These are phyloP conservation scores for Balaenoptera acutorostrata DNA, from an alignment of 2,113 vertebrate genomes.

Conservation along the genomic window DNA sequence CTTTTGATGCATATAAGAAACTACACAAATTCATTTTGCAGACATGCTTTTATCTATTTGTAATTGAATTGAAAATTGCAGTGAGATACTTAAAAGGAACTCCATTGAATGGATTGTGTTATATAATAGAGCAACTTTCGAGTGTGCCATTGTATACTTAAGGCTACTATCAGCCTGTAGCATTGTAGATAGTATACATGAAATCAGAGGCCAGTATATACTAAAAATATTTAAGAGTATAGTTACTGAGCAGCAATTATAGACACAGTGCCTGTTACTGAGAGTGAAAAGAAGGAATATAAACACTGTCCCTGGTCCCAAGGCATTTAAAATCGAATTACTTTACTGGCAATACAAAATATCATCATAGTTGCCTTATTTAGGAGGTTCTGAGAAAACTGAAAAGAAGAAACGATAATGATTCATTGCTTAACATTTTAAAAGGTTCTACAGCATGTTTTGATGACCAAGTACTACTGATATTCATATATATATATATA, in stretches of 20 bases:
- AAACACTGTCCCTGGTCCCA: not conserved
- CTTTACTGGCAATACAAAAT: not conserved
- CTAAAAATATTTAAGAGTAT: slow-evolving; percentile 2
- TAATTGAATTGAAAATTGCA: slow-evolving; percentile 50
- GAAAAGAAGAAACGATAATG: not conserved
- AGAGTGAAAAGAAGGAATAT: not conserved
- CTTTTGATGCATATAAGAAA: slow-evolving; percentile 27
- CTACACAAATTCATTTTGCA: slow-evolving; percentile 43
- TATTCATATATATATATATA: not conserved
- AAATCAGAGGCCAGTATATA: not conserved
- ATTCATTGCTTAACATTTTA: not conserved
- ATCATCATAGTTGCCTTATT: slow-evolving; percentile 6
- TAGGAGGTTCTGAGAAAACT: not conserved
- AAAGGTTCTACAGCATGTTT: not conserved
- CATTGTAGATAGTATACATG: not conserved
- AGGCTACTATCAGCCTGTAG: not conserved
- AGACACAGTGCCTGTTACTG: not conserved
- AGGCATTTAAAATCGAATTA: not conserved
- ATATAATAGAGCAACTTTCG: slow-evolving; percentile 38
- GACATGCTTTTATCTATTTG: slow-evolving; percentile 48
- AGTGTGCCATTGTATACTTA: not conserved
- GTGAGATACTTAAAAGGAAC: slow-evolving; percentile 12
- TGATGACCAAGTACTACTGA: not conserved
- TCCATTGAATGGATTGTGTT: slow-evolving; percentile 22
- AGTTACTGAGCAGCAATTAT: slow-evolving; percentile 15